These are phyloP conservation scores for Cremastinae sp. DNA, from an alignment of 2,888 invertebrate genomes.

Conservation along the genomic window DNA sequence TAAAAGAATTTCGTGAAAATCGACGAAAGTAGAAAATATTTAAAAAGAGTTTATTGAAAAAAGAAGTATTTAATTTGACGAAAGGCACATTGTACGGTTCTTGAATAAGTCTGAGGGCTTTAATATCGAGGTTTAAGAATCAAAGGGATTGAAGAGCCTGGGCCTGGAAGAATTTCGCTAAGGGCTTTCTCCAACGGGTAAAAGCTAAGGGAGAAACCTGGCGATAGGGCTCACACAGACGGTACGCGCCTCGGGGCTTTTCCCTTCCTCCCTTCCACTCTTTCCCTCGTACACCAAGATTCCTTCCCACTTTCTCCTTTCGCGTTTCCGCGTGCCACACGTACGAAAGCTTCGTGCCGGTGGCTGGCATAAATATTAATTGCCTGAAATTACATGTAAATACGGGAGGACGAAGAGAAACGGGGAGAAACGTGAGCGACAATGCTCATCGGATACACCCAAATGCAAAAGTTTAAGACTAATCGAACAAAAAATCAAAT, in stretches of 20 bases:
- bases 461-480: not conserved
- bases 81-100: no score
- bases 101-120: not conserved
- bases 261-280: constrained; percentile 4
- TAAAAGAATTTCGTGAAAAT: no score
- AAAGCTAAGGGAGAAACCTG: constrained; percentile 34
- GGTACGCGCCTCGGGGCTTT: constrained; percentile 32
- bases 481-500: no score
- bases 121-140: constrained; percentile 11
- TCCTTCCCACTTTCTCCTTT: constrained; percentile 4
- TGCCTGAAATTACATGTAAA: constrained; percentile 78
- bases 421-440: constrained; percentile 17
- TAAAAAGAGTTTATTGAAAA: no score
- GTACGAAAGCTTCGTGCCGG: constrained; percentile 56
- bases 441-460: not conserved
- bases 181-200: constrained; percentile 18
- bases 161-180: constrained; percentile 10
- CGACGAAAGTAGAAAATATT: no score
- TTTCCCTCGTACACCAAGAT: not conserved
- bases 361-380: constrained; percentile 77
- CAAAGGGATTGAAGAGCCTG: constrained; percentile 1
- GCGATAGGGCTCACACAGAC: constrained; percentile 31
- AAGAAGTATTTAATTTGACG: no score
- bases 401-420: constrained; percentile 68
- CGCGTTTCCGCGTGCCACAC: constrained; percentile 45